phyloP scores from a whole-genome alignment of 2,888 invertebrate species.

The Lacanobia wlatinum region DNA sequence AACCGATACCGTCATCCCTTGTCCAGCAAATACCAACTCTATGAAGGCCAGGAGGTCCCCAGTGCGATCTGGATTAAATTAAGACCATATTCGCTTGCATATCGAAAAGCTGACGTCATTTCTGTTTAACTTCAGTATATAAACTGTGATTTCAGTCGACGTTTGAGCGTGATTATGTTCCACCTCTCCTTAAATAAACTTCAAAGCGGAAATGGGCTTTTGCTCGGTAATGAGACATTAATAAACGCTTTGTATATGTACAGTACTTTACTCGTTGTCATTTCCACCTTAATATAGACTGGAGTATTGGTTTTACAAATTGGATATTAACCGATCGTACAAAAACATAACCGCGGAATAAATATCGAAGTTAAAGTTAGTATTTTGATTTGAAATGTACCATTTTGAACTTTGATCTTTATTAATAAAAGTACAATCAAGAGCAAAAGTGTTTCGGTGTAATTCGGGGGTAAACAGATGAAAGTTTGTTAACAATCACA shows the following conservation, averaged over 20 bases:
- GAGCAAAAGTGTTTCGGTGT: constrained; percentile 21
- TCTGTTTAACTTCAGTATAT: constrained; percentile 9
- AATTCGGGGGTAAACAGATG: constrained; percentile 35
- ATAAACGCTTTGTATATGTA: constrained; percentile 28
- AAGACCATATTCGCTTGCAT: constrained; percentile 34
- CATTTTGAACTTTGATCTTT: constrained; percentile 27
- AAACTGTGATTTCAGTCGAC: constrained; percentile 26
- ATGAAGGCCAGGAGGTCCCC: constrained; percentile 46
- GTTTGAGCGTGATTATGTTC: constrained; percentile 47
- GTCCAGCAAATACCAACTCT: constrained; percentile 37
- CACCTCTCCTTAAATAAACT: constrained; percentile 40
- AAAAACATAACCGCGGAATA: neutral
- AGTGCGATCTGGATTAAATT: constrained; percentile 38
- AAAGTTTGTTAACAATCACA: constrained; percentile 34
- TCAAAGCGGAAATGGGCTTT: constrained; percentile 55
- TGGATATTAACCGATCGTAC: constrained; percentile 15
- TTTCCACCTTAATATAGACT: constrained; percentile 37
- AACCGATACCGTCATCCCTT: constrained; percentile 34
- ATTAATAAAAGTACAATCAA: constrained; percentile 14
- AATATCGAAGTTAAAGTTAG: constrained; percentile 18
- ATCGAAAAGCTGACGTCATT: constrained; percentile 23
- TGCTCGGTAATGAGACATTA: constrained; percentile 49
- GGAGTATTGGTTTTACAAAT: constrained; percentile 39
- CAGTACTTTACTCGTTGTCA: constrained; percentile 21
- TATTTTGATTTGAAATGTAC: constrained; percentile 18